These are phyloP conservation scores for Eupelmus urozonus DNA, from an alignment of 2,888 invertebrate genomes.

Conservation along the genomic window DNA sequence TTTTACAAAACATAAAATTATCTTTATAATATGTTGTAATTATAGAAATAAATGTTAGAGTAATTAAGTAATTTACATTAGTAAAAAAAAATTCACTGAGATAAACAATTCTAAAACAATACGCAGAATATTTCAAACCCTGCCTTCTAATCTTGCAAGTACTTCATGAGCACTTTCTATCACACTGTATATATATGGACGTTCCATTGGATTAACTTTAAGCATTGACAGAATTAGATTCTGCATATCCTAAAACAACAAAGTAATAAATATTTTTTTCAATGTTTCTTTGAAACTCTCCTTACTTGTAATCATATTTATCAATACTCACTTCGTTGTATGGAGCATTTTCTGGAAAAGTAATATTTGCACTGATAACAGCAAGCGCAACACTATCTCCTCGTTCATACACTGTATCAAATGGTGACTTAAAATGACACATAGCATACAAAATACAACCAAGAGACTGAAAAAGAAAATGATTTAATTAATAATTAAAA, in stretches of 20 bases:
- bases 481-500: conserved; percentile 34
- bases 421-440: conserved; percentile 91
- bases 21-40: conserved; percentile 22
- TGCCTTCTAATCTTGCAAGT: conserved; percentile 80
- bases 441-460: conserved; percentile 92
- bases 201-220: conserved; percentile 86
- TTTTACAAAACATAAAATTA: conserved; percentile 33
- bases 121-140: conserved; percentile 76
- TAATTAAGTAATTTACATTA: conserved; percentile 29
- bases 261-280: conserved; percentile 1
- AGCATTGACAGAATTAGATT: conserved; percentile 85
- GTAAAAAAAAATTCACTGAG: too few species aligned
- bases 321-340: conserved; percentile 80
- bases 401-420: conserved; percentile 89
- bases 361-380: conserved; percentile 86
- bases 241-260: conserved; percentile 82
- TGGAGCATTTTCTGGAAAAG: conserved; percentile 84
- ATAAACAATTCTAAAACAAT: too few species aligned
- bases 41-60: conserved; percentile 28
- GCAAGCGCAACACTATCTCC: conserved; percentile 93
- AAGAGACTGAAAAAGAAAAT: conserved; percentile 82
- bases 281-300: not conserved
- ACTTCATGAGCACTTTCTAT: conserved; percentile 82
- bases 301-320: not conserved
- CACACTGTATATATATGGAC: conserved; percentile 87